Base-by-base conservation (phyloP, 1,140 invertebrate species). In the Epicauta chinensis region DNA sequence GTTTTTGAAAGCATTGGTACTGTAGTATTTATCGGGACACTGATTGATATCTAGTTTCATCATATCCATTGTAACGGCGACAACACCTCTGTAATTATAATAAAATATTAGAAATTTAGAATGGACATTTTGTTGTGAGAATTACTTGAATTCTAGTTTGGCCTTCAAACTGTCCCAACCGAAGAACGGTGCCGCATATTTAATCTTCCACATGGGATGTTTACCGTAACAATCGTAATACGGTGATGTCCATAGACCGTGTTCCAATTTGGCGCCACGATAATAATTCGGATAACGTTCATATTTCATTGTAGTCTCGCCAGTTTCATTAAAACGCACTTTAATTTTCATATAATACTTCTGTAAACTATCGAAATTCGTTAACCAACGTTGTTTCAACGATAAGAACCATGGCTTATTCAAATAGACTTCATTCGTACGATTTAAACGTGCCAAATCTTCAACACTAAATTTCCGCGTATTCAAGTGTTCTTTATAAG, bases 111-210 rank as follows among this genome's bases (percentile, higher is more conserved):
- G 38, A 34, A 41, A n/a, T n/a, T n/a, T 3, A 41, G n/a, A 40
- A 4, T 41, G 23, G 6, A 14, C 14, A n/a, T 1, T 10, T 14
- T 0, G 9, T 9, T 53, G 83, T 87, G n/a, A n/a, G n/a, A n/a
- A n/a, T 89, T 74, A 93, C 91, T 95, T 94, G 74, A 96, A 95
- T 79, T 95, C 91, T 56, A 95, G 73, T 73, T 88, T 89, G 16
- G 82, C 83, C 78, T 89, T 91, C 39, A 98, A 79, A 68, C 84
- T 89, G 70, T 97, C 93, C 85, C 88, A 93, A 45, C 95, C 95
- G 72, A 99, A 99, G 81, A 98, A 98, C 44, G 95, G 95, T 44
- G 85, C 85, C 42, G 90, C 86, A 77, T 97, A 98, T 32, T 91
- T 93, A 55, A 98, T 82, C 56, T 97, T 80, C 96, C 95, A 98